Evolutionary conservation across 2,113 vertebrate species (phyloP).

Genomic region (Parus major): DNA sequence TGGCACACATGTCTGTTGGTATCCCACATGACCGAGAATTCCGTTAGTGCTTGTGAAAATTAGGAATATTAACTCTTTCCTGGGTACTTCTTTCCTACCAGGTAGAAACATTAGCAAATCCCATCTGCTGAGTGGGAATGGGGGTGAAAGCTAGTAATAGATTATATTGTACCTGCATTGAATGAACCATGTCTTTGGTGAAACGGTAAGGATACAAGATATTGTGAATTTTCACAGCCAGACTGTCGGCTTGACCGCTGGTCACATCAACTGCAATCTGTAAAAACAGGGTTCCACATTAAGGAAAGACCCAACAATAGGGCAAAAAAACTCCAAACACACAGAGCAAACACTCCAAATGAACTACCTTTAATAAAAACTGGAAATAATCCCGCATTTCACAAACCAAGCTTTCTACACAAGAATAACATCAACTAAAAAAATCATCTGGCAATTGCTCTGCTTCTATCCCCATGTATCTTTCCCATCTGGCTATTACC

Average conservation of each 20-base stretch:
- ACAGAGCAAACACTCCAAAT: neutral
- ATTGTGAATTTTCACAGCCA: constrained; percentile 94
- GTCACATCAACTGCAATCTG: constrained; percentile 92
- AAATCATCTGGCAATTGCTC: neutral
- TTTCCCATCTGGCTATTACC: neutral
- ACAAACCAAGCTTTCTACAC: neutral
- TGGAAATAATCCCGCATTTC: neutral
- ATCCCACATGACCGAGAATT: neutral
- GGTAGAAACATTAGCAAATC: neutral
- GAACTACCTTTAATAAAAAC: neutral
- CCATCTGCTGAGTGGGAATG: neutral
- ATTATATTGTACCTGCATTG: constrained; percentile 83
- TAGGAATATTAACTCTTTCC: neutral
- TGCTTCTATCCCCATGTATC: neutral
- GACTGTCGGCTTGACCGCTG: constrained; percentile 79
- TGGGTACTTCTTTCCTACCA: neutral
- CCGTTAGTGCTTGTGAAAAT: neutral
- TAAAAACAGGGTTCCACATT: neutral
- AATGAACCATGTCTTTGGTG: constrained; percentile 94
- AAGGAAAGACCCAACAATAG: neutral
- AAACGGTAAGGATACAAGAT: constrained; percentile 94
- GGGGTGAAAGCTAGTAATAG: neutral
- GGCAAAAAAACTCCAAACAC: neutral
- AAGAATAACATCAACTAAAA: neutral
- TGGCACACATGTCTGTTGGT: neutral